Conservation (phyloP, 2,888 invertebrate species). For the Pristionchus exspectatus region DNA sequence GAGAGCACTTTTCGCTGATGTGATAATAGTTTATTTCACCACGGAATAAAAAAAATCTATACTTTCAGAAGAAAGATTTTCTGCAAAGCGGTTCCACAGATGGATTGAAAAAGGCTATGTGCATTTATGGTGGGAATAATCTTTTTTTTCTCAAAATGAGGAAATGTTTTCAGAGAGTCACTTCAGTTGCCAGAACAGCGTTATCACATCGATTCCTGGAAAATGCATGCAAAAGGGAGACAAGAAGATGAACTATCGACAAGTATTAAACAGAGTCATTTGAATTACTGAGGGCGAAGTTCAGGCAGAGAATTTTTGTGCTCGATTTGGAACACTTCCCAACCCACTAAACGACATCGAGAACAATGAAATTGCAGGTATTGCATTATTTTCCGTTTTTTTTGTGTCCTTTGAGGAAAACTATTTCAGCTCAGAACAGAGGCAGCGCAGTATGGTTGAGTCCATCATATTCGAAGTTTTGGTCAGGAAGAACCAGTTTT, state of each 20-base stretch:
- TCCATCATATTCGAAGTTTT: no score
- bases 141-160: neutral
- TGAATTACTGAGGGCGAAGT: neutral
- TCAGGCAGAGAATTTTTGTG: neutral
- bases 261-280: neutral
- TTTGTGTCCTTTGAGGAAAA: neutral
- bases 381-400: neutral
- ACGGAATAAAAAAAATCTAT: neutral
- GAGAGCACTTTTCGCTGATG: neutral
- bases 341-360: neutral
- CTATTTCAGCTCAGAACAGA: neutral
- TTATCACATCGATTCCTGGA: neutral
- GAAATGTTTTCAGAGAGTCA: neutral
- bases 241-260: neutral
- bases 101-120: neutral
- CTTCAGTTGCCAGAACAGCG: neutral
- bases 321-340: neutral
- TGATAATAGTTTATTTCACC: neutral
- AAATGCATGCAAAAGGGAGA: neutral
- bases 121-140: neutral
- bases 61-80: neutral
- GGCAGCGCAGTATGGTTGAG: neutral
- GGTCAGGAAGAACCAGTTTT: neutral
- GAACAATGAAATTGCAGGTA: neutral
- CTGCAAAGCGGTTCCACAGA: neutral